phyloP scores from a whole-genome alignment of 2,888 invertebrate species.

The Cordylochernes scorpioides region DNA sequence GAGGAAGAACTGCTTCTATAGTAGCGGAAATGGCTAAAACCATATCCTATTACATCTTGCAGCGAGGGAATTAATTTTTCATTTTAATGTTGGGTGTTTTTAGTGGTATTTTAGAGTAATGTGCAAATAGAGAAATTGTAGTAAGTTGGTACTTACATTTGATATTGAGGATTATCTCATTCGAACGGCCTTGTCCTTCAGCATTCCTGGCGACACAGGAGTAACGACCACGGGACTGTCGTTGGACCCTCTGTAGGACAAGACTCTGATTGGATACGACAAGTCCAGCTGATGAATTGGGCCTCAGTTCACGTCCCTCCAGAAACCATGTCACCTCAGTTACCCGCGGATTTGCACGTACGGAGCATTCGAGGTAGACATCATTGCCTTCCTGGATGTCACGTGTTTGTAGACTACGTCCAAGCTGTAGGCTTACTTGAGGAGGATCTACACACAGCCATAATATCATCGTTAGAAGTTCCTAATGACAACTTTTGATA shows the following conservation, averaged over 20 bases:
- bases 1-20: too few relatives aligned
- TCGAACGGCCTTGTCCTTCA: slow-evolving; percentile 11
- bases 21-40: too few relatives aligned
- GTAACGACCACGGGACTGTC: slow-evolving; percentile 28
- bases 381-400: slow-evolving; percentile 78
- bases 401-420: slow-evolving; percentile 52
- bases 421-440: slow-evolving; percentile 47
- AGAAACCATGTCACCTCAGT: slow-evolving; percentile 47
- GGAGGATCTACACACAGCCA: too few relatives aligned
- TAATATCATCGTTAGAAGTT: too few relatives aligned
- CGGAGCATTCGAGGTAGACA: slow-evolving; percentile 74
- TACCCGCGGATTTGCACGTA: slow-evolving; percentile 59
- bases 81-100: too few relatives aligned
- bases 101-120: too few relatives aligned
- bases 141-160: slow-evolving; percentile 9
- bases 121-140: too few relatives aligned
- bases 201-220: slow-evolving; percentile 13
- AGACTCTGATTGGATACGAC: slow-evolving; percentile 74
- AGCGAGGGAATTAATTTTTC: too few relatives aligned
- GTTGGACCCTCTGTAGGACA: slow-evolving; percentile 62
- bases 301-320: slow-evolving; percentile 12
- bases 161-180: slow-evolving; percentile 10
- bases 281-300: slow-evolving; percentile 39
- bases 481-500: too few relatives aligned
- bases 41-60: too few relatives aligned